These are phyloP conservation scores for Lutjanus argentimaculatus DNA, from an alignment of 2,797 vertebrate species.

Conservation along the genomic window DNA sequence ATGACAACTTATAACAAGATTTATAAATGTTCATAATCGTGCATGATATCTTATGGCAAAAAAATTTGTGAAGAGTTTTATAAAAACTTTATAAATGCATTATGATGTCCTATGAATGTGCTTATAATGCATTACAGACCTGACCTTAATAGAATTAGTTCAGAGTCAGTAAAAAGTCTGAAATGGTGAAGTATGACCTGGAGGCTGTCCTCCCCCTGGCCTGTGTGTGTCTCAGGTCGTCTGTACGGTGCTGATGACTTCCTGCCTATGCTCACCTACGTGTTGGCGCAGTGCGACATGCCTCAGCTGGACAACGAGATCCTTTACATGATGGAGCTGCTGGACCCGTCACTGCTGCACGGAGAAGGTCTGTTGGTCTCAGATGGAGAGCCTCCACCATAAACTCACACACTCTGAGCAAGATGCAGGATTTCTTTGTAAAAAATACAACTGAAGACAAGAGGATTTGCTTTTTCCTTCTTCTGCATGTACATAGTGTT, in stretches of 20 bases:
- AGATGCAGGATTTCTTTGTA: too few species aligned
- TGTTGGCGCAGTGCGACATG: slow-evolving; percentile 94
- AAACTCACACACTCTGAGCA: neutral
- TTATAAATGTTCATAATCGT: too few species aligned
- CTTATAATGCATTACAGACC: too few species aligned
- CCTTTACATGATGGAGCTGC: slow-evolving; percentile 97
- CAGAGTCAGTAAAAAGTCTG: neutral
- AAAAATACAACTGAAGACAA: neutral
- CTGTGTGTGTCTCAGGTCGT: slow-evolving; percentile 81
- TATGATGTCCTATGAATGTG: too few species aligned
- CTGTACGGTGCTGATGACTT: slow-evolving; percentile 94
- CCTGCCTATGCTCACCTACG: slow-evolving; percentile 93
- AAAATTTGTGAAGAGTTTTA: too few species aligned
- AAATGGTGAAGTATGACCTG: neutral
- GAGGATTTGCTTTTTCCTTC: too few species aligned
- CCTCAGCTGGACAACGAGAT: slow-evolving; percentile 94
- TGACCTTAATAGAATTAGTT: too few species aligned
- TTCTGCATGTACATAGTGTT: too few species aligned
- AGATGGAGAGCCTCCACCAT: neutral
- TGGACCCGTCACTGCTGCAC: slow-evolving; percentile 91
- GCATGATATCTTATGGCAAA: too few species aligned
- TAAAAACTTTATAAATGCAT: too few species aligned
- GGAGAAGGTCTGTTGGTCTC: slow-evolving; percentile 90
- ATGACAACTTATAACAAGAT: too few species aligned
- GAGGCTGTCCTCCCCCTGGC: neutral